phyloP scores from a whole-genome alignment of 2,113 vertebrate genomes.

The Morone saxatilis region DNA sequence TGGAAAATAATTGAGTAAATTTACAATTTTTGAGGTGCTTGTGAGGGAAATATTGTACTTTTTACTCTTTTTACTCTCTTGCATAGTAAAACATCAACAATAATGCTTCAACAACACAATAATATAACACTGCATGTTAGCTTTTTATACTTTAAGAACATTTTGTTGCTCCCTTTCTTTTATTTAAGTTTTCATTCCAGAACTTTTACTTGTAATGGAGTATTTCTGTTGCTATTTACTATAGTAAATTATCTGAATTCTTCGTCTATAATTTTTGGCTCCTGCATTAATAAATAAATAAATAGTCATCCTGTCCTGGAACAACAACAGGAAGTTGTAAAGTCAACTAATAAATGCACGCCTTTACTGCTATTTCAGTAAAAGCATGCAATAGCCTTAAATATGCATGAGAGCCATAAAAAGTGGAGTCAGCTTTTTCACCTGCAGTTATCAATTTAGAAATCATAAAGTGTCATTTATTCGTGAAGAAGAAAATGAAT shows the following conservation, averaged over 20 bases:
- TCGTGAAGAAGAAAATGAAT: slow-evolving; percentile 4
- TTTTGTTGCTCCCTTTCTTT: not conserved
- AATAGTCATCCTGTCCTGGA: not conserved
- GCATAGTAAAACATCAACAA: not conserved
- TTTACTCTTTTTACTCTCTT: not conserved
- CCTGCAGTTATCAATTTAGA: slow-evolving; percentile 40
- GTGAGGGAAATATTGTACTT: not conserved
- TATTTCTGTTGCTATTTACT: not conserved
- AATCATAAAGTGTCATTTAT: slow-evolving; percentile 40
- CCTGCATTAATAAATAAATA: not conserved
- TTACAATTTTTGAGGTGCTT: not conserved
- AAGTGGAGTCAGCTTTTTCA: slow-evolving; percentile 36
- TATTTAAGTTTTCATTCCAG: not conserved
- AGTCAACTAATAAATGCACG: slow-evolving; percentile 30
- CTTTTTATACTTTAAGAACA: not conserved
- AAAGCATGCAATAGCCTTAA: slow-evolving; percentile 31
- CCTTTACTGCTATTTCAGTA: slow-evolving; percentile 40
- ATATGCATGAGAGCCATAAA: slow-evolving; percentile 55
- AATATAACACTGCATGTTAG: not conserved
- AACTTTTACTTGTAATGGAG: not conserved
- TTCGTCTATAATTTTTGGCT: not conserved
- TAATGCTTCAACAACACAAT: not conserved
- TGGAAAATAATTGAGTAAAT: not conserved
- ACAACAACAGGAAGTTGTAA: slow-evolving; percentile 22
- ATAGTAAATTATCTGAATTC: not conserved